Percentiles rank a stretch among this genome's conserved stretches.
Conservation (phyloP, 1,140 invertebrate genomes). For the Zaprionus tsacasi region DNA sequence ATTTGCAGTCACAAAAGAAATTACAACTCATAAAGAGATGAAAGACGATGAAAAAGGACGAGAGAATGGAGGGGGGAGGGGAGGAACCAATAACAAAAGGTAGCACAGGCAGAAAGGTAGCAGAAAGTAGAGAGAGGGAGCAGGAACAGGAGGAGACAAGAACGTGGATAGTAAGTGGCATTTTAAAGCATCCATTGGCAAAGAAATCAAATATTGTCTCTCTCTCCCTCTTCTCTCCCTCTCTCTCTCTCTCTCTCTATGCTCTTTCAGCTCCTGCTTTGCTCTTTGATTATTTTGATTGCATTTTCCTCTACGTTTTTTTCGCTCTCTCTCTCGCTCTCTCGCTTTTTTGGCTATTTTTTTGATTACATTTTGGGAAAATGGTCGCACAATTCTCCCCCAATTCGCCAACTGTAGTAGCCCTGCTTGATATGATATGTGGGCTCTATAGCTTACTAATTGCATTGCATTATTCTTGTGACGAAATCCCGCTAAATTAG, state of each 20-base stretch:
- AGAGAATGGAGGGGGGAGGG: neutral
- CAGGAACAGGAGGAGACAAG: neutral
- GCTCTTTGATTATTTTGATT: slow-evolving; percentile 45
- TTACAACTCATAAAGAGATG: slow-evolving; percentile 74
- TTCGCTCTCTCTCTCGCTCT: too few relatives aligned
- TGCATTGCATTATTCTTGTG: neutral
- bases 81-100: slow-evolving; percentile 1
- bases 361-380: slow-evolving; percentile 39
- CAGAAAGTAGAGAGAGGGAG: neutral
- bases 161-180: slow-evolving; percentile 21
- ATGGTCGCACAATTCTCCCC: slow-evolving; percentile 15
- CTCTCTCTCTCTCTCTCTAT: slow-evolving; percentile 3
- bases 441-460: too few relatives aligned
- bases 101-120: slow-evolving; percentile 2
- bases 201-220: slow-evolving; percentile 36
- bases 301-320: slow-evolving; percentile 29
- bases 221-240: slow-evolving; percentile 3
- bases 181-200: slow-evolving; percentile 41
- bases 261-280: slow-evolving; percentile 5
- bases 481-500: neutral
- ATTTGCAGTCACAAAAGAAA: slow-evolving; percentile 75
- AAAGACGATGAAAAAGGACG: slow-evolving; percentile 40
- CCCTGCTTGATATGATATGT: too few relatives aligned
- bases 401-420: neutral
- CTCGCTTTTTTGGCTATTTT: neutral